Conservation (phyloP, 2,113 vertebrate genomes). For the Todiramphus chloris region DNA sequence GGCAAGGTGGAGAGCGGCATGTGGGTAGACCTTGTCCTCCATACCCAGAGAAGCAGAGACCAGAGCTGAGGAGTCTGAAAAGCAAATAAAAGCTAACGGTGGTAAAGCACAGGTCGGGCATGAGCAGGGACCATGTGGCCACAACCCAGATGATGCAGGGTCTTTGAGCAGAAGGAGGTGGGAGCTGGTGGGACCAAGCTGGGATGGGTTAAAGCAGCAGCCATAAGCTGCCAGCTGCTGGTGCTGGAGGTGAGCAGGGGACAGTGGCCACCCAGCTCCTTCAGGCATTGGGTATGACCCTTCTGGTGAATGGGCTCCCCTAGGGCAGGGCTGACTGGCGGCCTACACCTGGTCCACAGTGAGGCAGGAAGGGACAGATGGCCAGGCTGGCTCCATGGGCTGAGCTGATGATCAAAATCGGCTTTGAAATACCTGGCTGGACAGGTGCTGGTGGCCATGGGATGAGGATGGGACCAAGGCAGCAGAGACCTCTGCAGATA, state of each 20-base stretch:
- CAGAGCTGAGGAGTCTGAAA: background rate
- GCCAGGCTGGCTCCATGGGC: background rate
- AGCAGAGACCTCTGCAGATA: background rate
- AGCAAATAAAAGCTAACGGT: accelerated
- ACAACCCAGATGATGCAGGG: accelerated
- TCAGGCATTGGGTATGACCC: background rate
- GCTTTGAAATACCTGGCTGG: background rate
- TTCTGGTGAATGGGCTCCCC: background rate
- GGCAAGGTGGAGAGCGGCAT: accelerated
- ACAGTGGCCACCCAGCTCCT: accelerated
- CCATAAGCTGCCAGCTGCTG: accelerated
- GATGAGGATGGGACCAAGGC: background rate
- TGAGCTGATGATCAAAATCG: background rate
- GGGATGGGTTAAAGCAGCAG: background rate
- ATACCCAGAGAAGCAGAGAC: background rate
- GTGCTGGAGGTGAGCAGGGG: background rate
- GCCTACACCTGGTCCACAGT: background rate
- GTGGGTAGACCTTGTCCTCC: background rate
- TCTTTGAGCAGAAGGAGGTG: background rate
- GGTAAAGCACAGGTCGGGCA: background rate
- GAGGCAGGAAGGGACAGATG: background rate
- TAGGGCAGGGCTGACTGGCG: background rate
- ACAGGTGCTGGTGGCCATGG: accelerated
- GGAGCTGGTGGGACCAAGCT: background rate
- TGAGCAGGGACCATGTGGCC: accelerated